These are phyloP conservation scores for Drosophila setosimentum DNA, from an alignment of 2,888 invertebrate genomes.

Conservation along the genomic window DNA sequence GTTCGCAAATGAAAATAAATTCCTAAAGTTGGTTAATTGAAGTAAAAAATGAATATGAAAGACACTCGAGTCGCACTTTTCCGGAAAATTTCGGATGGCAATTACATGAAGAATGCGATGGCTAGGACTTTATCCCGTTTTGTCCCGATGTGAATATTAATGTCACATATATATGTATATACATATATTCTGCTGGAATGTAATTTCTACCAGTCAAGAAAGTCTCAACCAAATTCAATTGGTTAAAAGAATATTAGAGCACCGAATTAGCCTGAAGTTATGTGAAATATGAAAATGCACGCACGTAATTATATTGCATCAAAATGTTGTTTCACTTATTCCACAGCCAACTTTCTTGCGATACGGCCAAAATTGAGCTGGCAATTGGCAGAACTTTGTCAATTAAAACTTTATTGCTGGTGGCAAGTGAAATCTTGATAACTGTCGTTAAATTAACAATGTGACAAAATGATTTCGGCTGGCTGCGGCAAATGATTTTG, in stretches of 20 bases:
- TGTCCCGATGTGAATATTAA: neutral
- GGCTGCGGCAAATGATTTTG: slow-evolving; percentile 13
- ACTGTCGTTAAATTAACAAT: slow-evolving; percentile 23
- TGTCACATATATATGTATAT: neutral
- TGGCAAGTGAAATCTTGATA: slow-evolving; percentile 12
- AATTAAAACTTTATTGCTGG: slow-evolving; percentile 53
- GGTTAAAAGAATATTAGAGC: slow-evolving; percentile 45
- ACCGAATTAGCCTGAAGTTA: slow-evolving; percentile 19
- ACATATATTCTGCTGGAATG: slow-evolving; percentile 1
- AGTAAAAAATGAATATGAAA: slow-evolving; percentile 39
- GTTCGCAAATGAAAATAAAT: slow-evolving; percentile 69
- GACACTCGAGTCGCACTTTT: slow-evolving; percentile 34
- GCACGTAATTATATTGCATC: neutral
- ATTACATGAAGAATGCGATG: slow-evolving; percentile 52
- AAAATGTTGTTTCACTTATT: neutral
- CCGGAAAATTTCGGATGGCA: slow-evolving; percentile 28
- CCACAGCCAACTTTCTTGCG: slow-evolving; percentile 15
- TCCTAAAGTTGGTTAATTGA: slow-evolving; percentile 69
- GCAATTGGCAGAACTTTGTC: slow-evolving; percentile 49
- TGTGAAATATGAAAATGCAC: slow-evolving; percentile 13
- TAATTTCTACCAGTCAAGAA: slow-evolving; percentile 22
- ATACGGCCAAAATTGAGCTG: slow-evolving; percentile 19
- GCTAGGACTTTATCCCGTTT: slow-evolving; percentile 7
- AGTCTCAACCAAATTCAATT: slow-evolving; percentile 28
- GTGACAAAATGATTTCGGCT: slow-evolving; percentile 22